Evolutionary conservation across 30 jellyfish, hydroid and myxozoan species (phyloP), one percentile per base, ranked within the genome.

Genomic region (Cassiopea xamachana): DNA sequence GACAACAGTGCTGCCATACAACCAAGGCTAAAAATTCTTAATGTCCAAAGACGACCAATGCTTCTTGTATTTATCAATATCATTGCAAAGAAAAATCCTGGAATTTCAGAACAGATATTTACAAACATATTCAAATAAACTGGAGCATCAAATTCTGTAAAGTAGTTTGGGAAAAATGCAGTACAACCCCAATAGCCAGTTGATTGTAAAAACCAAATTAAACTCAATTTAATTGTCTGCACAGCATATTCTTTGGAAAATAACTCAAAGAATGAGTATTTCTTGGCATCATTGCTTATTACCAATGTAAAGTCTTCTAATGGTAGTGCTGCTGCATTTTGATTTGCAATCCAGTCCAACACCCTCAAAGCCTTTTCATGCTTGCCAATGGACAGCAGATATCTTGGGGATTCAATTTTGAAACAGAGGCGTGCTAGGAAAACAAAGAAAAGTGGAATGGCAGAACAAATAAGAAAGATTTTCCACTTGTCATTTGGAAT

Each of bases 151-250:
- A 73, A 90, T 67, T 75, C 74, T 44, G 71, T 72, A 79, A 90
- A 81, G 62, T 82, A 90, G 44, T 75, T 51, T 45, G 97, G 97
- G 71, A 82, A 77, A 74, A 82, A 90, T 8, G 86, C 61, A 1
- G 97, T 90, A 9, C 77, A 87, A 19, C 97, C 97, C 97, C 97
- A 90, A 50, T 90, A 90, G 14, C 97, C 97, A n/a, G 80, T 18
- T 50, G 90, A 48, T 50, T 90, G 97, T 14, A 77, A 83, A 48
- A 90, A 15, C 97, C 97, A 90, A 10, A 90, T 49, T 12, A 75
- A 9, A 13, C 91, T 60, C 19, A 90, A 16, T 58, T 90, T 87
- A 2, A 90, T 15, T 17, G 97, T 90, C 9, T 83, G 91, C 1
- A 46, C 14, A 1, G 60, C 69, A 47, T 15, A 49, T 1, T 43